Evolutionary conservation across 2,888 invertebrate species (phyloP).

Genomic region (Lysandra bellargus): DNA sequence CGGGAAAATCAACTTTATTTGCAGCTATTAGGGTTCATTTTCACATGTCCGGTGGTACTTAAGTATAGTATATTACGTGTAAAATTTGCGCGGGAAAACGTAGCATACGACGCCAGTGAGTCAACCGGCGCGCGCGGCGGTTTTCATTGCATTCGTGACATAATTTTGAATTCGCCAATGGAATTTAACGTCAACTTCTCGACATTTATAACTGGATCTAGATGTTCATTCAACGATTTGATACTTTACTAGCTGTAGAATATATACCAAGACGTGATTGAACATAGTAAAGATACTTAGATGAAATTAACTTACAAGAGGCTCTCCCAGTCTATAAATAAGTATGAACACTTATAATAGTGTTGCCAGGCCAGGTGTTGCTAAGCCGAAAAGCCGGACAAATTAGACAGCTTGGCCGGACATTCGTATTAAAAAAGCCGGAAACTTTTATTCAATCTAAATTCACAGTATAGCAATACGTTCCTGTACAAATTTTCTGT

Average conservation of each 20-base stretch:
- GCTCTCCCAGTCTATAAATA: too few species aligned
- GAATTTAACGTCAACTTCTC: slow-evolving; percentile 36
- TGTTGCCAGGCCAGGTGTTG: too few species aligned
- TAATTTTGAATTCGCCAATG: slow-evolving; percentile 45
- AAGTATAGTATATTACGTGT: slow-evolving; percentile 41
- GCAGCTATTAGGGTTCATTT: slow-evolving; percentile 40
- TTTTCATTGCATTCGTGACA: slow-evolving; percentile 61
- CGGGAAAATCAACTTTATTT: slow-evolving; percentile 42
- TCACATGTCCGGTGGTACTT: slow-evolving; percentile 32
- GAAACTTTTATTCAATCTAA: too few species aligned
- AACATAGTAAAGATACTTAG: too few species aligned
- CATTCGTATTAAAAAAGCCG: too few species aligned
- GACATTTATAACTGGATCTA: neutral
- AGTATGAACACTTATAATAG: too few species aligned
- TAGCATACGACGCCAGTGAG: slow-evolving; percentile 57
- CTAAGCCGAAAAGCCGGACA: too few species aligned
- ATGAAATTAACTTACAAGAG: too few species aligned
- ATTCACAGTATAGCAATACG: too few species aligned
- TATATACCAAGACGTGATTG: neutral
- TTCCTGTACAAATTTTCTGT: too few species aligned
- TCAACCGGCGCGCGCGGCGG: slow-evolving; percentile 61
- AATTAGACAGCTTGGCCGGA: too few species aligned
- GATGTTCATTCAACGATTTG: neutral
- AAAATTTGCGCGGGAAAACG: slow-evolving; percentile 67
- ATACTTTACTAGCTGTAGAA: neutral